A percentile compares a stretch with the other conserved stretches of the same genome.
phyloP scores from a whole-genome alignment of 2,888 invertebrate species.

The Diploptera punctata region DNA sequence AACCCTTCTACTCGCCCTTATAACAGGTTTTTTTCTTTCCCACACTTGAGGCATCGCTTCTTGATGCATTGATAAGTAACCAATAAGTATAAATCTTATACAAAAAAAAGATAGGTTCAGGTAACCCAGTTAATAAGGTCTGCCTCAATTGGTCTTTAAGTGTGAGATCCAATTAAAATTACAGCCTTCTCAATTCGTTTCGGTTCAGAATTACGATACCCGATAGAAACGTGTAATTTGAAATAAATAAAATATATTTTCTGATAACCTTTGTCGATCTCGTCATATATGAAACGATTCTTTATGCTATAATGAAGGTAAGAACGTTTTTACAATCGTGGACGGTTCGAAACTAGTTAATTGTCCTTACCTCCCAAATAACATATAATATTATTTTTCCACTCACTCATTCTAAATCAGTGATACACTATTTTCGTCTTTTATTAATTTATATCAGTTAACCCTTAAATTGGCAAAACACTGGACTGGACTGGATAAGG shows the following conservation, averaged over 20 bases:
- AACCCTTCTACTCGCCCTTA: not conserved
- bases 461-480: no score
- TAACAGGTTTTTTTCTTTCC: not conserved
- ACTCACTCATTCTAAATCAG: no score
- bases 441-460: no score
- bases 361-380: no score
- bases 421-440: no score
- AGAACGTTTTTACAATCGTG: no score
- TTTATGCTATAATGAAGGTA: no score
- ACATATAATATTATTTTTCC: no score
- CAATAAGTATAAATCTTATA: constrained; percentile 20
- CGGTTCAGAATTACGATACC: not conserved
- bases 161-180: constrained; percentile 26
- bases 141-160: constrained; percentile 5
- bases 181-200: not conserved
- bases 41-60: not conserved
- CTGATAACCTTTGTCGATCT: not conserved
- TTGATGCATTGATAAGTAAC: constrained; percentile 7
- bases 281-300: no score
- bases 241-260: no score
- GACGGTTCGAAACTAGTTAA: no score
- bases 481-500: no score
- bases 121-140: not conserved
- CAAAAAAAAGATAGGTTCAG: not conserved
- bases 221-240: constrained; percentile 2